A percentile compares a stretch with the other conserved stretches of the same genome.
Conservation (phyloP, 1,140 invertebrate species). For the Augochlora pura region DNA sequence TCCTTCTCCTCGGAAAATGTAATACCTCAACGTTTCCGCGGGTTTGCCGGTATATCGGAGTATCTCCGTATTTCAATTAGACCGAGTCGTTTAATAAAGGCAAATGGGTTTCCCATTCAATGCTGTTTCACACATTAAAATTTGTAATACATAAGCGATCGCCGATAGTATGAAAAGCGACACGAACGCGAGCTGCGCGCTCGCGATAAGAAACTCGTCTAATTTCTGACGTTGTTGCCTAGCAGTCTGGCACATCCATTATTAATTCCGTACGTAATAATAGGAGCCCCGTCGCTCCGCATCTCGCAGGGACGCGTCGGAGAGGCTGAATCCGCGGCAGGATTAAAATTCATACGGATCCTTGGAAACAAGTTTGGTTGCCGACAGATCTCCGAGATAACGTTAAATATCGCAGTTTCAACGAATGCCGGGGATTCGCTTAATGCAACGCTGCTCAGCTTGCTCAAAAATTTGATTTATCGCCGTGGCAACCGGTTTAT, state of each 20-base stretch:
- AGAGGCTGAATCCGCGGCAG: conserved; percentile 8
- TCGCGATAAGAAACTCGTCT: conserved; percentile 53
- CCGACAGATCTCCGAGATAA: neutral
- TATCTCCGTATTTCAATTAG: conserved; percentile 18
- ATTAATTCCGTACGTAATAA: conserved; percentile 53
- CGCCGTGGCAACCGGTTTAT: no score
- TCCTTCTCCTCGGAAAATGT: neutral
- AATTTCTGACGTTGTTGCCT: conserved; percentile 47
- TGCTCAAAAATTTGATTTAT: neutral
- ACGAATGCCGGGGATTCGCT: neutral
- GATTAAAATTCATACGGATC: conserved; percentile 57
- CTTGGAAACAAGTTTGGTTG: conserved; percentile 26
- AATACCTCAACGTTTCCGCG: neutral
- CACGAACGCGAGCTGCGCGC: conserved; percentile 12
- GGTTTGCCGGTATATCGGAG: neutral
- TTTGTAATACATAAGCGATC: conserved; percentile 29
- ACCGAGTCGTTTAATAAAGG: conserved; percentile 7
- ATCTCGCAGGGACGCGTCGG: neutral
- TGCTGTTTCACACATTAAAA: conserved; percentile 30
- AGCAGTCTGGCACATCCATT: conserved; percentile 51
- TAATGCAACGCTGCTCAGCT: neutral
- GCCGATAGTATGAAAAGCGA: conserved; percentile 9
- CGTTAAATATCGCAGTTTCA: neutral
- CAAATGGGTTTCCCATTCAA: conserved; percentile 27
- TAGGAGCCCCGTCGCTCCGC: neutral